phyloP scores from a whole-genome alignment of 2,888 invertebrate genomes.

The Amiota mariae region DNA sequence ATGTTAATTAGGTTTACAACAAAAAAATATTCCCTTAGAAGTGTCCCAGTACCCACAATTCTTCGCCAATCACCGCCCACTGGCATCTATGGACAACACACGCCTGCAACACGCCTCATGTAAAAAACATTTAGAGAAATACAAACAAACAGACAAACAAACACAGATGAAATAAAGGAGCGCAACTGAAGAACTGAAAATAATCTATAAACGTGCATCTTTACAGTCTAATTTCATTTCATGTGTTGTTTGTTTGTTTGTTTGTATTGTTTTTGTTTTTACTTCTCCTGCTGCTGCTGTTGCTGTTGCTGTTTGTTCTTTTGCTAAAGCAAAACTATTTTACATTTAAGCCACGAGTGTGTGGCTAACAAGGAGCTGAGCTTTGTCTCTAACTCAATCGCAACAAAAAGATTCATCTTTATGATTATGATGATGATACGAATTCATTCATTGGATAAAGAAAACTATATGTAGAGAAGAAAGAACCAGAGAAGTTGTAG shows the following conservation, averaged over 20 bases:
- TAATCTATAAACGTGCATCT: slow-evolving; percentile 63
- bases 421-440: slow-evolving; percentile 58
- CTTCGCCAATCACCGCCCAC: neutral
- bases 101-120: no score
- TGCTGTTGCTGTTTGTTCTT: slow-evolving; percentile 37
- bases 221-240: slow-evolving; percentile 67
- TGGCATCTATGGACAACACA: neutral
- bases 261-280: slow-evolving; percentile 48
- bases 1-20: slow-evolving; percentile 59
- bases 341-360: slow-evolving; percentile 47
- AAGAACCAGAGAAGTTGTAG: slow-evolving; percentile 5
- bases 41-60: slow-evolving; percentile 1
- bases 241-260: slow-evolving; percentile 64
- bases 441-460: neutral
- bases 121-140: neutral
- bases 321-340: slow-evolving; percentile 45
- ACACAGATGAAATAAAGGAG: slow-evolving; percentile 44
- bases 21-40: slow-evolving; percentile 31
- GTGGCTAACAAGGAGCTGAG: slow-evolving; percentile 49
- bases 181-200: slow-evolving; percentile 48
- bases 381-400: neutral
- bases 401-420: slow-evolving; percentile 60
- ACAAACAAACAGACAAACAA: neutral
- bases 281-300: slow-evolving; percentile 42
- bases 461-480: neutral